Evolutionary conservation across 1,140 invertebrate genomes (phyloP), one percentile per base, ranked within the genome.

Genomic region (Meloidogyne hapla): DNA sequence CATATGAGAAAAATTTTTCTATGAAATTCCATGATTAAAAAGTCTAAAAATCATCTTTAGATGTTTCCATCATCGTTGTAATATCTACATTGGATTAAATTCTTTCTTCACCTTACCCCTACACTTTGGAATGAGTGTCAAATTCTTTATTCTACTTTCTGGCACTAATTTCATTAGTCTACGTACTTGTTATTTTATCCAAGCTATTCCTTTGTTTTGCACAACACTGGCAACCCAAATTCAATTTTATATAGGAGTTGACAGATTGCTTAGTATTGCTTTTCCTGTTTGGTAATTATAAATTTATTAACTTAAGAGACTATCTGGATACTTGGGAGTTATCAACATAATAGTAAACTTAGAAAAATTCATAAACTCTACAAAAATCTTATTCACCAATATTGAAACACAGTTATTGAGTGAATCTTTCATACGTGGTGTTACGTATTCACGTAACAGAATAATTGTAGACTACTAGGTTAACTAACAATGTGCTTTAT

Each of bases 61-160:
- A 48, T 48, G 45, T 48, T 48, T 48, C 15, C 28, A 69, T 48
- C 13, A 40, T 5, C 68, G 40, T 42, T 69, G 68, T n/a, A n/a
- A 28, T n/a, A 40, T 69, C 13, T 42, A 45, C 13, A 12, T 69
- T 25, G 68, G 33, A 12, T 69, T 69, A n/a, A 13, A 69, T 21
- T 69, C 68, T 21, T n/a, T 69, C 33, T 45, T 48, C 9, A 48
- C 23, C 1, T 15, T 69, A 13, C 68, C 68, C 12, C 15, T 42
- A 4, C 23, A 45, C 26, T 5, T 69, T 21, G 68, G 68, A 21
- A 40, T 64, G 5, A 5, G n/a, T 4, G 38, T 69, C 33, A 69
- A 69, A 42, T 69, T 40, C 23, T 63, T 64, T 12, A 13, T 69
- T 13, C 68, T 69, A 8, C 25, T 40, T n/a, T 69, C 26, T 23